Percentiles rank a stretch among this genome's conserved stretches.
Evolutionary conservation across 2,888 invertebrate species (phyloP).

Genomic region (Euplagia quadripunctaria): DNA sequence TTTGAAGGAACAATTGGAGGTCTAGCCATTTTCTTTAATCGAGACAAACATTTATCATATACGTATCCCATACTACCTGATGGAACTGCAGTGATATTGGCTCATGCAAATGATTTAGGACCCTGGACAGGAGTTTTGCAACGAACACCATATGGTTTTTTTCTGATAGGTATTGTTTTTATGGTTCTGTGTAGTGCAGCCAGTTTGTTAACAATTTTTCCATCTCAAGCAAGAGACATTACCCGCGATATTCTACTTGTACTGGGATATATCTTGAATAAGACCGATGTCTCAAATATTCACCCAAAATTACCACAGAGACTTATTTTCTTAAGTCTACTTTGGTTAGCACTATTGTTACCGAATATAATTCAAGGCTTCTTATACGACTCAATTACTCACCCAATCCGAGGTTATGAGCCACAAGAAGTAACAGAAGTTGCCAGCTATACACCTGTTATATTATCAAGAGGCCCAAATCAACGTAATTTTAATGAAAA

Average conservation of each 20-base stretch:
- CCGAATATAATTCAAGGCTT: constrained; percentile 57
- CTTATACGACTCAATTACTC: constrained; percentile 52
- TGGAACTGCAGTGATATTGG: constrained; percentile 30
- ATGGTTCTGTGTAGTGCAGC: constrained; percentile 46
- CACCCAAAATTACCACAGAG: constrained; percentile 43
- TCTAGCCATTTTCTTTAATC: not conserved
- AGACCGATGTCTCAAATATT: constrained; percentile 31
- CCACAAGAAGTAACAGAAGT: constrained; percentile 41
- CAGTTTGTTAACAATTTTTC: constrained; percentile 50
- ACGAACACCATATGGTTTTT: constrained; percentile 16
- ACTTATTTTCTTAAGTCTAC: constrained; percentile 47
- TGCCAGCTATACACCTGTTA: constrained; percentile 24
- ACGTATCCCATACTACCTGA: constrained; percentile 49
- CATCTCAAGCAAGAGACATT: constrained; percentile 34
- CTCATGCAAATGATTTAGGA: constrained; percentile 33
- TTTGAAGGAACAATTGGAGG: constrained; percentile 53
- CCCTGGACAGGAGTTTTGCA: constrained; percentile 44
- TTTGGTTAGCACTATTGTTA: constrained; percentile 54
- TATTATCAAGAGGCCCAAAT: constrained; percentile 10
- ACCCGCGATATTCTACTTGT: constrained; percentile 50
- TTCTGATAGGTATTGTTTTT: constrained; percentile 35
- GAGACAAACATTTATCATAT: constrained; percentile 29
- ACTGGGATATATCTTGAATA: constrained; percentile 60
- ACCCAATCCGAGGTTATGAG: constrained; percentile 54
- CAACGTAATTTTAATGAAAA: no score